These are phyloP conservation scores for Chaetogeoica ovagalla DNA, from an alignment of 2,888 invertebrate genomes.

Conservation along the genomic window DNA sequence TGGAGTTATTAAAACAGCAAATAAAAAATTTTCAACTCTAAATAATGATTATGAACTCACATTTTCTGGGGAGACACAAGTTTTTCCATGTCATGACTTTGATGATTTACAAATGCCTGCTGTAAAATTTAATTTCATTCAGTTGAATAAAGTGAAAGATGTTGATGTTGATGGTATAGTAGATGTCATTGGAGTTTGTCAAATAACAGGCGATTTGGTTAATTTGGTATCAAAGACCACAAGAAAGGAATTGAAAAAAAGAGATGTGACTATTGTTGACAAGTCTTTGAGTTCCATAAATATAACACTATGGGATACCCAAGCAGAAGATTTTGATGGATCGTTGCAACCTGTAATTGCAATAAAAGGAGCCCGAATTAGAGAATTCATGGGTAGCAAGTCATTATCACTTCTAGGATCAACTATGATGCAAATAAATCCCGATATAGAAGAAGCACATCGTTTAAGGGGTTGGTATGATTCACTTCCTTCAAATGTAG, in stretches of 20 bases:
- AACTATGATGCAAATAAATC: constrained; percentile 66
- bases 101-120: constrained; percentile 69
- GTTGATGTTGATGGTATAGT: constrained; percentile 66
- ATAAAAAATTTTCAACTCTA: constrained; percentile 80
- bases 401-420: constrained; percentile 65
- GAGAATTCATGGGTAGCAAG: constrained; percentile 86
- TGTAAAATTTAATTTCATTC: constrained; percentile 75
- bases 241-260: constrained; percentile 83
- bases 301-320: constrained; percentile 89
- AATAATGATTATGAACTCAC: constrained; percentile 97
- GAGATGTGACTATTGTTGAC: constrained; percentile 86
- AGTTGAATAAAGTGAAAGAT: constrained; percentile 73
- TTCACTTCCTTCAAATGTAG: constrained; percentile 65
- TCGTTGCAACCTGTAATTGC: constrained; percentile 78
- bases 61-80: constrained; percentile 72
- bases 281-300: constrained; percentile 62
- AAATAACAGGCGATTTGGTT: constrained; percentile 71
- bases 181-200: constrained; percentile 91
- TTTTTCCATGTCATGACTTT: constrained; percentile 64
- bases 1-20: constrained; percentile 86
- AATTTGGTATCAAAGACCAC: constrained; percentile 73
- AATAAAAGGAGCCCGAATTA: constrained; percentile 79
- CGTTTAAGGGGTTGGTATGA: constrained; percentile 90
- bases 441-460: constrained; percentile 86
- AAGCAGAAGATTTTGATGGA: constrained; percentile 83